A percentile compares a stretch with the other conserved stretches of the same genome.
Conservation (phyloP, 2,797 vertebrate genomes). For the Vireo griseus region DNA sequence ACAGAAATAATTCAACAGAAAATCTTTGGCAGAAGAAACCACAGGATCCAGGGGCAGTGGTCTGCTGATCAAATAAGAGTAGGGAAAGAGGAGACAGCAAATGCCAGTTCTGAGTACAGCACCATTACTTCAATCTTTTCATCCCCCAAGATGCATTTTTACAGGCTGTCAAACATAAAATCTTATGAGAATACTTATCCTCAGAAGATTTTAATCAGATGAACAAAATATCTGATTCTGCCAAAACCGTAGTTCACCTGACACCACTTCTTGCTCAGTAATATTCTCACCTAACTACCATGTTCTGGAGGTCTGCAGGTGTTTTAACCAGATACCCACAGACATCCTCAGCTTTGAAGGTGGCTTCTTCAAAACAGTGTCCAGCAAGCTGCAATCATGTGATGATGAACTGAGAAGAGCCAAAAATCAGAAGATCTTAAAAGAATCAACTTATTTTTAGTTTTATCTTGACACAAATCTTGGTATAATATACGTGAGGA, state of each 20-base stretch:
- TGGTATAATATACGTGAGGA: neutral
- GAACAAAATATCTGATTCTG: neutral
- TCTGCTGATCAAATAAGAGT: neutral
- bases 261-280: neutral
- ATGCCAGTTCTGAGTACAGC: neutral
- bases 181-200: neutral
- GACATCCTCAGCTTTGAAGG: neutral
- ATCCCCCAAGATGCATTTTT: constrained; percentile 6
- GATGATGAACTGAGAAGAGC: neutral
- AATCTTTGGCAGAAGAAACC: neutral
- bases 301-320: neutral
- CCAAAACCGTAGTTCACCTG: neutral
- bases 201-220: constrained; percentile 32
- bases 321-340: neutral
- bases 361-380: neutral
- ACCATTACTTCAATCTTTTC: constrained; percentile 1
- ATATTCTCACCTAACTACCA: neutral
- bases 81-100: neutral
- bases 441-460: neutral
- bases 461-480: neutral
- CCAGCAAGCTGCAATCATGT: neutral
- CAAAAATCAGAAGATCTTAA: neutral
- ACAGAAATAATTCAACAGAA: neutral
- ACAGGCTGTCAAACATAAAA: constrained; percentile 45
- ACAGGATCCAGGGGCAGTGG: neutral